Evolutionary conservation across 37 sponge, comb jelly and placozoan species (phyloP).

Genomic region (Ephydatia muelleri): DNA sequence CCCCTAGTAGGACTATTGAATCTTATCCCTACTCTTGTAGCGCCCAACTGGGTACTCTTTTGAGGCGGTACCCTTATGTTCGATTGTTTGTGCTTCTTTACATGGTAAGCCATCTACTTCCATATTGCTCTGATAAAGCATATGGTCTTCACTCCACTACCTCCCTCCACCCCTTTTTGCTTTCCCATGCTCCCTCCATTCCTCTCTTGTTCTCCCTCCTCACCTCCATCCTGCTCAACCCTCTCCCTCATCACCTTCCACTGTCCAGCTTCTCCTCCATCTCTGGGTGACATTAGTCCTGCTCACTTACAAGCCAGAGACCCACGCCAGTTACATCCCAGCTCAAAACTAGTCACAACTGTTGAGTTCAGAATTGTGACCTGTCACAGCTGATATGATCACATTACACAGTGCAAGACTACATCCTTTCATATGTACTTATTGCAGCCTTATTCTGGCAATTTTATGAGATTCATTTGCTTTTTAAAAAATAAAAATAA

Average conservation of each 20-base stretch:
- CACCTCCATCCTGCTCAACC: not conserved
- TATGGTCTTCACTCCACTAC: too few relatives aligned
- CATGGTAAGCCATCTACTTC: conserved; percentile 83
- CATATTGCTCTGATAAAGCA: too few relatives aligned
- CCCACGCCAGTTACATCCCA: conserved; percentile 44
- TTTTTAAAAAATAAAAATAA: not conserved
- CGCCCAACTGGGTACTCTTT: conserved; percentile 66
- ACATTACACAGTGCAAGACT: not conserved
- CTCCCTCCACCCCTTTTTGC: not conserved
- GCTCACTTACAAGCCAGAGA: conserved; percentile 88
- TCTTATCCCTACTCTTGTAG: conserved; percentile 29
- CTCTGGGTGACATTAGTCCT: conserved; percentile 88
- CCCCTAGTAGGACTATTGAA: not conserved
- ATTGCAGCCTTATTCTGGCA: not conserved
- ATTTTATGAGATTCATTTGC: not conserved
- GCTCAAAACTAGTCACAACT: not conserved
- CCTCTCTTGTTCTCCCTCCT: not conserved
- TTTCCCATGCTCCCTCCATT: not conserved
- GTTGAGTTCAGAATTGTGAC: too few relatives aligned
- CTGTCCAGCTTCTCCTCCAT: conserved; percentile 79
- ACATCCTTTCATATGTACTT: not conserved
- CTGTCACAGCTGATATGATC: too few relatives aligned
- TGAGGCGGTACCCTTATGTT: conserved; percentile 82
- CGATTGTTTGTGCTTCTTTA: conserved; percentile 80
- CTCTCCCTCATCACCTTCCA: too few relatives aligned